Evolutionary conservation across 2,888 invertebrate species (phyloP).

Genomic region (Mallateleia sp.): DNA sequence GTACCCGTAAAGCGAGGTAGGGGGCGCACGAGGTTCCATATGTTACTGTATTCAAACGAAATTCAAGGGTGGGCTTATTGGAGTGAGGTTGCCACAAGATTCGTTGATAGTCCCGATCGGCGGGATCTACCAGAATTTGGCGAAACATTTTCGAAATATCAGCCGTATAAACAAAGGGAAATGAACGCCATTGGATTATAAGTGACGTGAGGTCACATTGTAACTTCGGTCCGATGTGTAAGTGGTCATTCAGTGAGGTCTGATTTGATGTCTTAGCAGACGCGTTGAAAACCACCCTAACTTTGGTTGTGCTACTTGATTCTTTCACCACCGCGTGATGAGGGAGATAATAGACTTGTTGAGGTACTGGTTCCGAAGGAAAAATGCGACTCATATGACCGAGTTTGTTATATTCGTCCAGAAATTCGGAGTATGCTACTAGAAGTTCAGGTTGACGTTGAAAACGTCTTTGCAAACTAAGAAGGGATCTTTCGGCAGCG

Average conservation of each 20-base stretch:
- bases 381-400: neutral
- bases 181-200: neutral
- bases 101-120: neutral
- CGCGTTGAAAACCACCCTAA: constrained; percentile 38
- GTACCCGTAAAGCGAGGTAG: no score
- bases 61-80: no score
- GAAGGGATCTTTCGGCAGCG: neutral
- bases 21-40: no score
- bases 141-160: no score
- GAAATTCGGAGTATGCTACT: neutral
- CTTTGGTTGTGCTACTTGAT: constrained; percentile 4
- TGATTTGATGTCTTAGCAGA: neutral
- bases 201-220: neutral
- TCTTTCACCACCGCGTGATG: constrained; percentile 35
- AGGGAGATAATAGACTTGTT: neutral
- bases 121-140: neutral
- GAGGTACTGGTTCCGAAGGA: no score
- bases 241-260: neutral
- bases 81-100: no score
- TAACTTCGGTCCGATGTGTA: neutral
- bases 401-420: neutral
- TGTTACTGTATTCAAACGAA: no score
- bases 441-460: neutral
- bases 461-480: neutral
- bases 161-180: no score